Base-by-base conservation (phyloP, 2,888 invertebrate genomes). In the Coelogynopora nodosa region DNA sequence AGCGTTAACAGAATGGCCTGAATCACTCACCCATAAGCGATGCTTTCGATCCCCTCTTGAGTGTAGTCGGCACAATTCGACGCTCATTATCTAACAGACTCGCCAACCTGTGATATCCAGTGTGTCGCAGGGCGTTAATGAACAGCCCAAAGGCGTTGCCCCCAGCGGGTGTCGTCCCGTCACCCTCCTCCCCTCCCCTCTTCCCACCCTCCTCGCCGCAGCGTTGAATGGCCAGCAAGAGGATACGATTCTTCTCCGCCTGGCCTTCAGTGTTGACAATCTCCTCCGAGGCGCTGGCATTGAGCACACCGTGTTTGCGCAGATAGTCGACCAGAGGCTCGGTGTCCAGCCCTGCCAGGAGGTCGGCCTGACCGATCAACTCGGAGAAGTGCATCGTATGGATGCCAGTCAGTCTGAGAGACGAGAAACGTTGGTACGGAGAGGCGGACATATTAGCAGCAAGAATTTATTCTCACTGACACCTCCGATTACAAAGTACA, bases 1-100 rank as follows among this genome's bases (percentile, higher is more conserved):
- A 49, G 49, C 18, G 18, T 49, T 49, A 18, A 5, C 49, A 5
- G 18, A 49, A 49, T 49, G 18, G 18, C 18, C 5, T 5, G 18
- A 49, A 18, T 26, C 2, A 26, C 82, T 82, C 23, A 82, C 82
- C 82, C 10, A 82, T 82, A 18, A 82, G 23, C 2, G 82, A 82
- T 2, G 31, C 82, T 31, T 30, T 23, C 10, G 82, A 82, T 1
- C 30, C 30, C 31, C 82, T 13, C 23, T 74, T 31, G 29, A 82
- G 30, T 10, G 82, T 28, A 23, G 82, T 28, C 23, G 29, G 29
- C n/a, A 31, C 30, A 82, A 82, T 82, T 18, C 82, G 10, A 10
- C 82, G 82, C 23, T 82, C 82, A 82, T 82, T 82, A 28, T 82
- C 82, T 30, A 82, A 29, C 18, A 82, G 82, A 82, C 82, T 82